Evolutionary conservation across 2,113 vertebrate genomes (phyloP).

Genomic region (Bungarus multicinctus): DNA sequence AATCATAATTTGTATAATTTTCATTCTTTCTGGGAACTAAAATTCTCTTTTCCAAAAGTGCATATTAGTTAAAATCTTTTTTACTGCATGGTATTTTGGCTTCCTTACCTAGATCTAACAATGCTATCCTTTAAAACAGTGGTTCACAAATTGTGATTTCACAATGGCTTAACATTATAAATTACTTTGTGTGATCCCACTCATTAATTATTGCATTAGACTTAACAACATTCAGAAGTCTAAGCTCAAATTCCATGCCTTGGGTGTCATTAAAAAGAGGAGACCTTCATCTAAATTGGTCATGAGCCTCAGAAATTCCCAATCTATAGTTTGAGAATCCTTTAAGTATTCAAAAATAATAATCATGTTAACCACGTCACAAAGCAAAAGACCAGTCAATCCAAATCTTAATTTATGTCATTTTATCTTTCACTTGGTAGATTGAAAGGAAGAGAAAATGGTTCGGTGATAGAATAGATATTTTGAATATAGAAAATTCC

Average conservation of each 20-base stretch:
- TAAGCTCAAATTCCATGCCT: background rate
- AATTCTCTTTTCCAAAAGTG: background rate
- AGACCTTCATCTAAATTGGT: background rate
- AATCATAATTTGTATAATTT: background rate
- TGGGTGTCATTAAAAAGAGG: background rate
- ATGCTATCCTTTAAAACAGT: background rate
- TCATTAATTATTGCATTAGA: background rate
- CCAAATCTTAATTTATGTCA: background rate
- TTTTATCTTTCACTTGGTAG: background rate
- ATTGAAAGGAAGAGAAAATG: background rate
- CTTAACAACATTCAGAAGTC: background rate
- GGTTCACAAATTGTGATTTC: background rate
- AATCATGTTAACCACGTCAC: background rate
- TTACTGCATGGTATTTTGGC: background rate
- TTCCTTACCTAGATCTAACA: background rate
- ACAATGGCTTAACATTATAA: background rate
- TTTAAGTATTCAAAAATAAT: background rate
- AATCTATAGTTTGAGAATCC: background rate
- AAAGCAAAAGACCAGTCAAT: background rate
- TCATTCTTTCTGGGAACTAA: background rate
- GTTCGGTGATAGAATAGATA: background rate
- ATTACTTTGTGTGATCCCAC: background rate
- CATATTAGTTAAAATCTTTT: background rate
- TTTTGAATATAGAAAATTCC: background rate
- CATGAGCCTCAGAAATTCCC: background rate